These are phyloP conservation scores for Eupithecia inturbata DNA, from an alignment of 2,888 invertebrate genomes.

Conservation along the genomic window DNA sequence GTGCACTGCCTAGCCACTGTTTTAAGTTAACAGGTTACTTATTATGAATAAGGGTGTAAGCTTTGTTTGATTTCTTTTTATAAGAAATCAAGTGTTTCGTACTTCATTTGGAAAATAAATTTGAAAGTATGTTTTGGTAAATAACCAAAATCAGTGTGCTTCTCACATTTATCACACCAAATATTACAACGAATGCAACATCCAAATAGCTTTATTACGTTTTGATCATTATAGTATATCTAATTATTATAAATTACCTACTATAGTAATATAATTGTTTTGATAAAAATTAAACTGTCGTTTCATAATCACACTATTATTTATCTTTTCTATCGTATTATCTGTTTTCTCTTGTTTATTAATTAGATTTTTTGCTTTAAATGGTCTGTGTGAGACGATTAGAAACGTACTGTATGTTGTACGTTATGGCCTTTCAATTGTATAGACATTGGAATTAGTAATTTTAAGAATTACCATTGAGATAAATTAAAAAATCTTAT, in stretches of 20 bases:
- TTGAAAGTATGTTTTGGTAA: background rate
- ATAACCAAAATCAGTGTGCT: background rate
- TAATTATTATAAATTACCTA: constrained; percentile 21
- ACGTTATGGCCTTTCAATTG: constrained; percentile 67
- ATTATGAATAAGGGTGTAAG: background rate
- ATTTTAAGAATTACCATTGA: constrained; percentile 65
- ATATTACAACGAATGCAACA: constrained; percentile 46
- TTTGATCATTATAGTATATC: constrained; percentile 27
- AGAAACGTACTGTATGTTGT: constrained; percentile 44
- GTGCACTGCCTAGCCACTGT: background rate
- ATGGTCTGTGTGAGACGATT: constrained; percentile 44
- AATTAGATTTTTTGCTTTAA: constrained; percentile 20
- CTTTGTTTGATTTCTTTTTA: background rate
- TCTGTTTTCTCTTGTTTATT: constrained; percentile 19
- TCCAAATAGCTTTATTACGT: constrained; percentile 30
- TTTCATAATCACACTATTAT: constrained; percentile 15
- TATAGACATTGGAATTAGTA: constrained; percentile 61
- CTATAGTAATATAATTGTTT: constrained; percentile 25
- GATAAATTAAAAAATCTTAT: constrained; percentile 70
- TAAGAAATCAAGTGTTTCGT: background rate
- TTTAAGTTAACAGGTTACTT: background rate
- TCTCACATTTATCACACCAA: constrained; percentile 24
- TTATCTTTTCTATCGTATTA: constrained; percentile 15
- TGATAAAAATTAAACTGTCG: constrained; percentile 5
- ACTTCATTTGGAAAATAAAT: background rate